A percentile compares a stretch with the other conserved stretches of the same genome.
Conservation (phyloP, 2,888 invertebrate genomes). For the Neoitamus cyanurus region DNA sequence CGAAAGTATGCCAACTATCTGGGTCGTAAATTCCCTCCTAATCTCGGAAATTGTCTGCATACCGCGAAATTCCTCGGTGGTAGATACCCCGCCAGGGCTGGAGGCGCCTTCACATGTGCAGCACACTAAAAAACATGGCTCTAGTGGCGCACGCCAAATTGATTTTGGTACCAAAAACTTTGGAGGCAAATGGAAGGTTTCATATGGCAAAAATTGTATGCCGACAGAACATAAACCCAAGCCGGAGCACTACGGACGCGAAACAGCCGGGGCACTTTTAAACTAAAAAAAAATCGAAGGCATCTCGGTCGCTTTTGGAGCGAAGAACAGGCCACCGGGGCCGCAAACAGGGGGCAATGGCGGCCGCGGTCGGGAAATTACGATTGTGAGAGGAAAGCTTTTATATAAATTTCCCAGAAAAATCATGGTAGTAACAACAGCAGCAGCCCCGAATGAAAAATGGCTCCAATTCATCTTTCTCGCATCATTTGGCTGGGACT, state of each 20-base stretch:
- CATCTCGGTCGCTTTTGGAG: background rate
- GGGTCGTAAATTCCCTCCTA: conserved; percentile 13
- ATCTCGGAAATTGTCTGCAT: background rate
- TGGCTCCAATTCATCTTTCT: conserved; percentile 28
- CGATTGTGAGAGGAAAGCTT: conserved; percentile 13
- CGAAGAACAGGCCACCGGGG: background rate
- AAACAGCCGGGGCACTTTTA: background rate
- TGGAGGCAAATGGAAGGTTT: background rate
- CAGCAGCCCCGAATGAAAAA: conserved; percentile 23
- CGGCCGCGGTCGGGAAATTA: background rate
- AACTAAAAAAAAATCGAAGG: background rate
- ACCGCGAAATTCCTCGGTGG: background rate
- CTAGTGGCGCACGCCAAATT: conserved; percentile 5
- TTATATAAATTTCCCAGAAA: conserved; percentile 32
- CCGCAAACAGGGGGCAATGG: background rate
- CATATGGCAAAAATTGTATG: background rate
- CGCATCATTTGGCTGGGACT: conserved; percentile 32
- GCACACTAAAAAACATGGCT: background rate
- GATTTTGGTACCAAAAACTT: conserved; percentile 5
- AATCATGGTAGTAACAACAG: conserved; percentile 24
- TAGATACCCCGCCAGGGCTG: background rate
- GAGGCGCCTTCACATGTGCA: background rate
- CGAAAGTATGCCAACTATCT: conserved; percentile 15
- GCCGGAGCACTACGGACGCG: background rate
- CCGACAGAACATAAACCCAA: background rate